Evolutionary conservation across 2,888 invertebrate species (phyloP), one percentile per base, ranked within the genome.

Genomic region (Rhamphomyia laevipes): DNA sequence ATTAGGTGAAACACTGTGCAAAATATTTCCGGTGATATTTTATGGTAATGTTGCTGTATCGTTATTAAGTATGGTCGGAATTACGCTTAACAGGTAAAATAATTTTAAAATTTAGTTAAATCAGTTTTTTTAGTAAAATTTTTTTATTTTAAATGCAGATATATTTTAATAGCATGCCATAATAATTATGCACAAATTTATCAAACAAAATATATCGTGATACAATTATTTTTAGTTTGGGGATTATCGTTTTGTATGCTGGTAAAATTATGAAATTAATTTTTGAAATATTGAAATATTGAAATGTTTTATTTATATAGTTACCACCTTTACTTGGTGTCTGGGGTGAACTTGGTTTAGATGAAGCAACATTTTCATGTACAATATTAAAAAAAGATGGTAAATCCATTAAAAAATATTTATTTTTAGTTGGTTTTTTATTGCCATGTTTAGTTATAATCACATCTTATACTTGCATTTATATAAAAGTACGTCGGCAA

Each of bases 41-140:
- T 91, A 91, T 63, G 89, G 89, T 51, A 91, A 91, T 65, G 89
- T 90, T 46, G 90, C 89, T 0, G 87, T 88, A 4, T 89, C 89
- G 0, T 72, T 91, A 35, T 74, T 90, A 53, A 89, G 87, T 61
- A 90, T 91, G 86, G 89, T 90, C 46, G 88, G 88, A 56, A 90
- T 91, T 56, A 90, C 90, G 30, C 72, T 91, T 51, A 91, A 90
- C 72, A 83, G 90, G 87, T 88, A 63, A 73, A 71, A 59, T 40
- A 18, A 37, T 11, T 38, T 17, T 13, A 10, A n/a, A n/a, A n/a
- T n/a, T n/a, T n/a, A n/a, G n/a, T n/a, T n/a, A n/a, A n/a, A n/a
- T 33, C 15, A n/a, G 5, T 30, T 18, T n/a, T n/a, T 31, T 41
- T 13, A 15, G 35, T 15, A 4, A 35, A 35, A 18, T 16, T 43